phyloP scores from a whole-genome alignment of 2,888 invertebrate genomes.

The Eupithecia centaureata region DNA sequence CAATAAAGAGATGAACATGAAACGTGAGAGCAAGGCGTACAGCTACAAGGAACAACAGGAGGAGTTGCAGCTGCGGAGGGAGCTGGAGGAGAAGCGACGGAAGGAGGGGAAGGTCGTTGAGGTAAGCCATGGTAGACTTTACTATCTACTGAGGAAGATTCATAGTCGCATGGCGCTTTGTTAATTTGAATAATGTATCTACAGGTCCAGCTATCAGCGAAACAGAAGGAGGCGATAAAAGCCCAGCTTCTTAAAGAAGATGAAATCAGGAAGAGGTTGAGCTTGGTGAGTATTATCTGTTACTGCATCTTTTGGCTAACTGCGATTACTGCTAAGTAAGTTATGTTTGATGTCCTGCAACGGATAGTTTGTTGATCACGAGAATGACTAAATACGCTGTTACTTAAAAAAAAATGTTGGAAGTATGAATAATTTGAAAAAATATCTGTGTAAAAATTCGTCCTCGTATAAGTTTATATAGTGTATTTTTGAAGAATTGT shows the following conservation, averaged over 20 bases:
- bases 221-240: constrained; percentile 96
- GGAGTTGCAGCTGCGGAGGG: constrained; percentile 95
- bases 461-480: background rate
- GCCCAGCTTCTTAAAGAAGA: constrained; percentile 94
- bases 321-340: too few species aligned
- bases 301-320: background rate
- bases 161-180: background rate
- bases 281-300: constrained; percentile 77
- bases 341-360: too few species aligned
- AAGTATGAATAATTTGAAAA: too few species aligned
- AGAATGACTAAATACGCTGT: too few species aligned
- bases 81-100: constrained; percentile 94
- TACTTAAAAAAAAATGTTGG: too few species aligned
- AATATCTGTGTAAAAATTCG: too few species aligned
- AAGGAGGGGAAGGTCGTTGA: constrained; percentile 90
- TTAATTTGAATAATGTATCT: background rate
- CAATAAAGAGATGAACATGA: constrained; percentile 89
- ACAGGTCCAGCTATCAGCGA: constrained; percentile 85
- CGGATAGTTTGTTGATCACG: too few species aligned
- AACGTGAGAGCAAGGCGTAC: constrained; percentile 97
- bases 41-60: constrained; percentile 98
- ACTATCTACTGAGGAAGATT: background rate
- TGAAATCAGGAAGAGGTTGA: constrained; percentile 88
- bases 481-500: background rate
- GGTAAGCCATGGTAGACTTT: constrained; percentile 46